Percentiles rank a stretch among this genome's conserved stretches.
Evolutionary conservation across 1,140 invertebrate species (phyloP).

Genomic region (Diorhabda sublineata): DNA sequence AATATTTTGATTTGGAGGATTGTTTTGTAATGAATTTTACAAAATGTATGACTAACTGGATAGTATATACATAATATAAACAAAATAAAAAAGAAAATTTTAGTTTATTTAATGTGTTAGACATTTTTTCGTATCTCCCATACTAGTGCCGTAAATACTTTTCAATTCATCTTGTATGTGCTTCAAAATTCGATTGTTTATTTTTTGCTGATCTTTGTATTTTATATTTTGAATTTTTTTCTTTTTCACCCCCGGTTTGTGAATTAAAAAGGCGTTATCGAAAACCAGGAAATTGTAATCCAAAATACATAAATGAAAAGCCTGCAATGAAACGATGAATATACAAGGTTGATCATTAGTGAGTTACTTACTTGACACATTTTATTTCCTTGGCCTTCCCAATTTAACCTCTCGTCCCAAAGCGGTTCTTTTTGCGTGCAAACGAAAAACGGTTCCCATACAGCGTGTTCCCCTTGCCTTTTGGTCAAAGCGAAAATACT

Average conservation of each 20-base stretch:
- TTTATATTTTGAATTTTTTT: slow-evolving; percentile 30
- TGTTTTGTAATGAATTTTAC: no score
- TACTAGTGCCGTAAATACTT: slow-evolving; percentile 17
- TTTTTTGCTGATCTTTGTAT: slow-evolving; percentile 13
- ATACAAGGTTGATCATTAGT: no score
- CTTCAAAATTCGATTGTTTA: slow-evolving; percentile 17
- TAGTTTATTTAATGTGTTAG: no score
- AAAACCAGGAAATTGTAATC: slow-evolving; percentile 86
- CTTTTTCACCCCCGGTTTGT: slow-evolving; percentile 76
- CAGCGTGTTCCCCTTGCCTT: slow-evolving; percentile 45
- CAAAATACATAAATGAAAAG: slow-evolving; percentile 76
- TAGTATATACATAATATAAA: no score
- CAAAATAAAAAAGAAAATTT: no score
- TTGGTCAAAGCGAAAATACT: slow-evolving; percentile 41
- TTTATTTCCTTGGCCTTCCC: slow-evolving; percentile 61
- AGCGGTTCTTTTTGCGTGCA: slow-evolving; percentile 57
- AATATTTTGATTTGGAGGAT: no score
- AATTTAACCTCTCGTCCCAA: slow-evolving; percentile 57
- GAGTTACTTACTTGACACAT: slow-evolving; percentile 53
- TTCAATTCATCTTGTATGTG: slow-evolving; percentile 17
- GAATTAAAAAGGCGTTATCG: slow-evolving; percentile 83
- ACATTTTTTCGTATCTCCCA: no score
- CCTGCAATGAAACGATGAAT: slow-evolving; percentile 50
- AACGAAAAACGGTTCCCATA: slow-evolving; percentile 61
- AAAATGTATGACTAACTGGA: no score